phyloP scores from a whole-genome alignment of 2,797 vertebrate species.

The Phoebastria nigripes region DNA sequence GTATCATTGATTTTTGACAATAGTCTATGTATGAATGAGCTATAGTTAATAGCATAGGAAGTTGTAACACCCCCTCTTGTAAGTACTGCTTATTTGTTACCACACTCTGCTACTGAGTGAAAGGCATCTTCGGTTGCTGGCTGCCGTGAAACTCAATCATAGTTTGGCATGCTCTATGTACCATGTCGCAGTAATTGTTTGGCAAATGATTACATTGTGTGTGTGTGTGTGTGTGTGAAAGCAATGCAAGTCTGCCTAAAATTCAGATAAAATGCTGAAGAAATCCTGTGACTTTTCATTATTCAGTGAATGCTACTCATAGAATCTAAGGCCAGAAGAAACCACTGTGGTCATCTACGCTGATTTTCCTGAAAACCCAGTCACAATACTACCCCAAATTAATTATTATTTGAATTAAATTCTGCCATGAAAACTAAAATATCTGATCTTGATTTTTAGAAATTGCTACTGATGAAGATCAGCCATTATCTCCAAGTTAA shows the following conservation, averaged over 20 bases:
- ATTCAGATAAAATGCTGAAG: neutral
- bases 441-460: neutral
- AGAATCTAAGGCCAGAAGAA: neutral
- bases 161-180: neutral
- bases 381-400: neutral
- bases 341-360: neutral
- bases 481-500: neutral
- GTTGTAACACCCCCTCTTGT: neutral
- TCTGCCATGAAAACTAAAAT: neutral
- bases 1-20: conserved; percentile 37
- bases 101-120: neutral
- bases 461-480: neutral
- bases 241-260: neutral
- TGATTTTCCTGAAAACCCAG: neutral
- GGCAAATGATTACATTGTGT: neutral
- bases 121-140: neutral
- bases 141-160: neutral
- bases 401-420: neutral
- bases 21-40: neutral
- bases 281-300: neutral
- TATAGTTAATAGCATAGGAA: conserved; percentile 9
- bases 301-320: neutral
- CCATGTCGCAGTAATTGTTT: neutral
- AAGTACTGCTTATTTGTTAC: conserved; percentile 8
- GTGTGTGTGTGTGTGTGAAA: neutral